phyloP scores from a whole-genome alignment of 1,140 invertebrate genomes.

The Drosophila tsacasi region DNA sequence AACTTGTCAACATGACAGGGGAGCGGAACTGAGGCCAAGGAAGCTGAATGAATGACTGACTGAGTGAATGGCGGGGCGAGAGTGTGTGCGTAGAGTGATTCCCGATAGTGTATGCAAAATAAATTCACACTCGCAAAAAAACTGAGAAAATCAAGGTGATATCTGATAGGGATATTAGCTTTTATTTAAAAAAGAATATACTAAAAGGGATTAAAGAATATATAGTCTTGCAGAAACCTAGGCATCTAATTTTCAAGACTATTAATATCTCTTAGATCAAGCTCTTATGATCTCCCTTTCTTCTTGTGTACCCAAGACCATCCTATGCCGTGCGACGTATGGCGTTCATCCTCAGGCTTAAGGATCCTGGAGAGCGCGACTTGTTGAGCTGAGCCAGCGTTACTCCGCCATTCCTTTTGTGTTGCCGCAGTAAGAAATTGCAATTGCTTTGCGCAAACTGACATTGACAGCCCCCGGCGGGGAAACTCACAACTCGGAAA shows the following conservation, averaged over 20 bases:
- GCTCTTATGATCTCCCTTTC: neutral
- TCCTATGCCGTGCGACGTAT: neutral
- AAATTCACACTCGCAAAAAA: slow-evolving; percentile 41
- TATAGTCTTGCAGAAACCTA: neutral
- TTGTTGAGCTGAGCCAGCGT: slow-evolving; percentile 69
- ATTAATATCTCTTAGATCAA: too few relatives aligned
- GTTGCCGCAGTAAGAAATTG: slow-evolving; percentile 65
- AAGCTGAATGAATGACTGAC: slow-evolving; percentile 57
- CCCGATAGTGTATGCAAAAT: slow-evolving; percentile 71
- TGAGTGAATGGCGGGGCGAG: slow-evolving; percentile 29
- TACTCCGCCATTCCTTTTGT: slow-evolving; percentile 41
- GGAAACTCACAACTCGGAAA: neutral
- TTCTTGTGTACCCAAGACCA: slow-evolving; percentile 12
- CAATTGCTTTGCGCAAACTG: slow-evolving; percentile 69
- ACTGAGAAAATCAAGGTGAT: too few relatives aligned
- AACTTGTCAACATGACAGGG: slow-evolving; percentile 70
- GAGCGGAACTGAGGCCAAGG: slow-evolving; percentile 51
- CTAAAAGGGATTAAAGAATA: neutral
- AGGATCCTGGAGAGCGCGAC: slow-evolving; percentile 24
- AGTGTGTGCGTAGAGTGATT: slow-evolving; percentile 68
- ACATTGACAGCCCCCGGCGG: slow-evolving; percentile 64
- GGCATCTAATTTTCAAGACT: neutral
- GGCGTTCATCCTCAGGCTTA: neutral
- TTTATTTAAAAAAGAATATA: neutral
- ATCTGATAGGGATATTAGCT: neutral